phyloP scores from a whole-genome alignment of 2,888 invertebrate species.

The Oasisia sp. region DNA sequence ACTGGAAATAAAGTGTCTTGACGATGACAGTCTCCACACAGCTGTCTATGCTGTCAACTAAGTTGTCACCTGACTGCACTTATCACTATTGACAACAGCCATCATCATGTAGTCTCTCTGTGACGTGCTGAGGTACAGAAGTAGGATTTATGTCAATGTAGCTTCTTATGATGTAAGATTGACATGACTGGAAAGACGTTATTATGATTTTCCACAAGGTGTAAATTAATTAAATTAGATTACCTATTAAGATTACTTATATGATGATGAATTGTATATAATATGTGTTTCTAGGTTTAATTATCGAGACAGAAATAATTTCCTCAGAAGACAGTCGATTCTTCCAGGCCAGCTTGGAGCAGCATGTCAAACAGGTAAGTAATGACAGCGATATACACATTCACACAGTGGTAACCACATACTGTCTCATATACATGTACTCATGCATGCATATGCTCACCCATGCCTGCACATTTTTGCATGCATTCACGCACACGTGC shows the following conservation, averaged over 20 bases:
- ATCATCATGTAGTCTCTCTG: too few species aligned
- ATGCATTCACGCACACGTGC: too few species aligned
- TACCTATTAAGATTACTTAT: not conserved
- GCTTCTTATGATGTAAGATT: not conserved
- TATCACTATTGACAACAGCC: too few species aligned
- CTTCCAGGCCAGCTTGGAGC: constrained; percentile 78
- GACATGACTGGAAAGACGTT: constrained; percentile 8
- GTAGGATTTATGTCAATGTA: not conserved
- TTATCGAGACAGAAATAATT: constrained; percentile 89
- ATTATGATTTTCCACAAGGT: not conserved
- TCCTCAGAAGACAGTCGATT: constrained; percentile 82
- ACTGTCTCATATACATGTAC: not conserved
- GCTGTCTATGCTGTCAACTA: too few species aligned
- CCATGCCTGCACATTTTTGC: too few species aligned
- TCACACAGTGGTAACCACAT: not conserved
- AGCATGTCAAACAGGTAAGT: constrained; percentile 85
- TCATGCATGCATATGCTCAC: not conserved
- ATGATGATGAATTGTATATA: not conserved
- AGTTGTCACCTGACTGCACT: too few species aligned
- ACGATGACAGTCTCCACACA: too few species aligned
- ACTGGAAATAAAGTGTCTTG: not conserved
- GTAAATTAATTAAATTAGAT: not conserved
- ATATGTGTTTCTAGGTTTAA: constrained; percentile 70
- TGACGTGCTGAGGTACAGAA: not conserved
- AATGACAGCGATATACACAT: not conserved